Percentiles rank a stretch among this genome's conserved stretches.
These are phyloP conservation scores for Sinocyclocheilus grahami DNA, from an alignment of 2,113 vertebrate genomes.

Conservation along the genomic window DNA sequence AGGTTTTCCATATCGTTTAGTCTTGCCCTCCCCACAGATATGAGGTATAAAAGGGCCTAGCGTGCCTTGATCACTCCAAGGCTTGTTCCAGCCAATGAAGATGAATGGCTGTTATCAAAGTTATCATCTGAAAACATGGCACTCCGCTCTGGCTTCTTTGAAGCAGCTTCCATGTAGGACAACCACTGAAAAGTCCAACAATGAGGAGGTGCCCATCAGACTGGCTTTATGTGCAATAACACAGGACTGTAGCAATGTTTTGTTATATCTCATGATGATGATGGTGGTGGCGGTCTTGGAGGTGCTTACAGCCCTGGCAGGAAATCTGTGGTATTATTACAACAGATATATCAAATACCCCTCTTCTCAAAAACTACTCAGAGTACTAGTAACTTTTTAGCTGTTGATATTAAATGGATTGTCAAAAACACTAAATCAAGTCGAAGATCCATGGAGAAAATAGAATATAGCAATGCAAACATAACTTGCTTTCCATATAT, in stretches of 20 bases:
- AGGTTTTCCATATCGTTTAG: constrained; percentile 59
- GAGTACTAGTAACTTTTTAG: too few species aligned
- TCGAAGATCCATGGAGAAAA: too few species aligned
- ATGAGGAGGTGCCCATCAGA: constrained; percentile 53
- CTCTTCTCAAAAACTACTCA: too few species aligned
- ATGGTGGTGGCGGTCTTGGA: constrained; percentile 31
- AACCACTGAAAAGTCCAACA: constrained; percentile 56
- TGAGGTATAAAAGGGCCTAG: constrained; percentile 58
- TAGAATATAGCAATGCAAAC: too few species aligned
- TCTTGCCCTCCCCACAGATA: constrained; percentile 55
- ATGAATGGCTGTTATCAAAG: constrained; percentile 64
- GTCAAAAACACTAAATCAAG: too few species aligned
- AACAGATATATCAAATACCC: not conserved
- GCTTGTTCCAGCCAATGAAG: constrained; percentile 66
- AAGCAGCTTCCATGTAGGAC: constrained; percentile 54
- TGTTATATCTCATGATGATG: constrained; percentile 32
- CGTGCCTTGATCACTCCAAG: constrained; percentile 64
- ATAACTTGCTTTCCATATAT: too few species aligned
- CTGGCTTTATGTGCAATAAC: constrained; percentile 39
- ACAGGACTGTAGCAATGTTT: constrained; percentile 56
- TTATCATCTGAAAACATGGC: constrained; percentile 64
- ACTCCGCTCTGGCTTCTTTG: constrained; percentile 55
- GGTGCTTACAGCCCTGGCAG: constrained; percentile 1
- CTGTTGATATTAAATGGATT: too few species aligned
- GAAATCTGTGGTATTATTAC: constrained; percentile 21